Evolutionary conservation across 2,888 invertebrate species (phyloP).

Genomic region (Phania funesta): DNA sequence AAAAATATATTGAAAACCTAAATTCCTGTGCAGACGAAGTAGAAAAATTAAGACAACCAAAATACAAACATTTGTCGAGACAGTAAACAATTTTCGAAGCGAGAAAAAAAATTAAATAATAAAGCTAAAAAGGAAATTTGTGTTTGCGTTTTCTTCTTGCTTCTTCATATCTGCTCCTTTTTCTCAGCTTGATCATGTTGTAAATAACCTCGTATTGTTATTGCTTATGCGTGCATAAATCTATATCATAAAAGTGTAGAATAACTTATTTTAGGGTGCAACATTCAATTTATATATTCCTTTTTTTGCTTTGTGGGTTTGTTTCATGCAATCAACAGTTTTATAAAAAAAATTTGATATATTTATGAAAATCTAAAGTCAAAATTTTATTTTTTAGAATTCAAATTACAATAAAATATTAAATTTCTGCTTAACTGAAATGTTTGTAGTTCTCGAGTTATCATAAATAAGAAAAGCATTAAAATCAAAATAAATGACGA

Average conservation of each 20-base stretch:
- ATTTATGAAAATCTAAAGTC: too few species aligned
- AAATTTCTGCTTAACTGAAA: neutral
- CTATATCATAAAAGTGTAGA: constrained; percentile 11
- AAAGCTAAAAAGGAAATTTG: constrained; percentile 17
- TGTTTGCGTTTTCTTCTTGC: neutral
- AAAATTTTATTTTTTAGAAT: too few species aligned
- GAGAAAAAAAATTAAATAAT: too few species aligned
- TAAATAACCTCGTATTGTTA: constrained; percentile 27
- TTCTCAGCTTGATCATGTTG: neutral
- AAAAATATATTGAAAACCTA: too few species aligned
- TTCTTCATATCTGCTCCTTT: neutral
- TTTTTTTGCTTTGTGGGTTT: neutral
- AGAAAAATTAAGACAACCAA: too few species aligned
- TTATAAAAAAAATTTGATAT: neutral
- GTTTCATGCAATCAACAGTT: neutral
- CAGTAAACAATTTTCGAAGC: too few species aligned
- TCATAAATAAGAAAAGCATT: too few species aligned
- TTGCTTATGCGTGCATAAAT: constrained; percentile 49
- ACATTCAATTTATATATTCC: too few species aligned
- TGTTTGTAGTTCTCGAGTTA: neutral
- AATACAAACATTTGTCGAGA: too few species aligned
- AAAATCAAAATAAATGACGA: too few species aligned
- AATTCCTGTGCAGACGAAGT: too few species aligned
- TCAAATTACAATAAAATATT: too few species aligned
- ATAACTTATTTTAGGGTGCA: neutral